These are phyloP conservation scores for Helobdella robusta DNA, from an alignment of 2,888 invertebrate species.

Conservation along the genomic window DNA sequence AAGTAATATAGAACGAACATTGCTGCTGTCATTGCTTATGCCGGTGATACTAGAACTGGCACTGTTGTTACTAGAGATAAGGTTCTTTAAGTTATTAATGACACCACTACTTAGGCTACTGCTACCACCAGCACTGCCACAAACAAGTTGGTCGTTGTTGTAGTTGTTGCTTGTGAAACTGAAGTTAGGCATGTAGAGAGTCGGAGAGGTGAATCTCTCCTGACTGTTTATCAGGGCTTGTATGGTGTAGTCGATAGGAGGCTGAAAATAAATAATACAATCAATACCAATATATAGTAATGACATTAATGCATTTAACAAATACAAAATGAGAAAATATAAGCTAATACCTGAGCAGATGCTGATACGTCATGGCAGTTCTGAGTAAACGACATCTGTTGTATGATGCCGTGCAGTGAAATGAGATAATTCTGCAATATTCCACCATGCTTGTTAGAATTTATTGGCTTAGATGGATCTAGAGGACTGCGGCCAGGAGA, in stretches of 20 bases:
- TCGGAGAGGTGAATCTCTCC: not conserved
- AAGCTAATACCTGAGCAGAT: conserved; percentile 8
- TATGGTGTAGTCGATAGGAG: conserved; percentile 16
- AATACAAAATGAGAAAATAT: not conserved
- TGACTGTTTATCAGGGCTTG: conserved; percentile 12
- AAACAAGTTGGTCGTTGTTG: too few relatives aligned
- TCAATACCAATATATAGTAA: not conserved
- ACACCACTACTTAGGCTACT: not conserved
- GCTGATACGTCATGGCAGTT: conserved; percentile 2
- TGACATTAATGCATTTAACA: not conserved
- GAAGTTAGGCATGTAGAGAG: conserved; percentile 2
- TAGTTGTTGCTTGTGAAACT: conserved; percentile 19
- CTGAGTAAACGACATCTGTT: not conserved
- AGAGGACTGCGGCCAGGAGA: too few relatives aligned
- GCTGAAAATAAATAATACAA: not conserved
- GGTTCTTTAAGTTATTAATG: not conserved
- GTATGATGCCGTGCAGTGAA: conserved; percentile 14
- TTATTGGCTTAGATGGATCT: conserved; percentile 1
- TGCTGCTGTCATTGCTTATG: too few relatives aligned
- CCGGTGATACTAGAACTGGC: too few relatives aligned
- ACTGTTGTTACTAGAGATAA: not conserved
- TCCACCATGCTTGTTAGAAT: conserved; percentile 8
- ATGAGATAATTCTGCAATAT: conserved; percentile 13
- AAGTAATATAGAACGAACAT: too few relatives aligned
- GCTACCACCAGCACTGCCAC: too few relatives aligned